Evolutionary conservation across 2,888 invertebrate genomes (phyloP).

Genomic region (Lasioglossum leucozonium): DNA sequence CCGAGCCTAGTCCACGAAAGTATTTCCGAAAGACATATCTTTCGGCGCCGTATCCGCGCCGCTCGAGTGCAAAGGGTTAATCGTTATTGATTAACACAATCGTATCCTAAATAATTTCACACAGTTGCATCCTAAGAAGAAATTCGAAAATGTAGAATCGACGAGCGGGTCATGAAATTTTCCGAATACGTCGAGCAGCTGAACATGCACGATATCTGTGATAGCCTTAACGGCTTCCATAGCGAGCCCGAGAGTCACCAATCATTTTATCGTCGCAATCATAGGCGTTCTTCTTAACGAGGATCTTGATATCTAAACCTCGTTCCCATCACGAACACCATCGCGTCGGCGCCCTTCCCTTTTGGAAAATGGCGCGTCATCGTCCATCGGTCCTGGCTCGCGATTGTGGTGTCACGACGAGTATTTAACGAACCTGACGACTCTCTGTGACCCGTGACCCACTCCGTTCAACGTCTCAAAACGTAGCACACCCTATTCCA

Average conservation of each 20-base stretch:
- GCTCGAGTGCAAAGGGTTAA: too few relatives aligned
- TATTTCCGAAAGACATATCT: too few relatives aligned
- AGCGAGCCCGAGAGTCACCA: neutral
- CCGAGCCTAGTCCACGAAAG: too few relatives aligned
- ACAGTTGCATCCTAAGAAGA: neutral
- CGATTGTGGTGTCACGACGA: neutral
- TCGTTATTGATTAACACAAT: too few relatives aligned
- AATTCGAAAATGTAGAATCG: neutral
- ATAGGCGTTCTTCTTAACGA: constrained; percentile 27
- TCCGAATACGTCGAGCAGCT: neutral
- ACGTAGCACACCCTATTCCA: neutral
- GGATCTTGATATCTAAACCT: constrained; percentile 24
- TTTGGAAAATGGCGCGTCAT: constrained; percentile 2
- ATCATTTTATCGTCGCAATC: constrained; percentile 10
- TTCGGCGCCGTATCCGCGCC: too few relatives aligned
- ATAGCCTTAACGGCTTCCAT: neutral
- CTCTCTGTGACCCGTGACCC: constrained; percentile 10
- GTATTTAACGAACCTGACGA: neutral
- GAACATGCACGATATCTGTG: neutral
- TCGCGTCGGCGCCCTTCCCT: neutral
- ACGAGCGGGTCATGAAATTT: neutral
- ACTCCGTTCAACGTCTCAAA: neutral
- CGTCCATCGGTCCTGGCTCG: neutral
- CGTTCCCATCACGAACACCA: constrained; percentile 17
- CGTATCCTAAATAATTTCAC: too few relatives aligned